phyloP scores from a whole-genome alignment of 2,113 vertebrate genomes.

The Eulemur macaco region DNA sequence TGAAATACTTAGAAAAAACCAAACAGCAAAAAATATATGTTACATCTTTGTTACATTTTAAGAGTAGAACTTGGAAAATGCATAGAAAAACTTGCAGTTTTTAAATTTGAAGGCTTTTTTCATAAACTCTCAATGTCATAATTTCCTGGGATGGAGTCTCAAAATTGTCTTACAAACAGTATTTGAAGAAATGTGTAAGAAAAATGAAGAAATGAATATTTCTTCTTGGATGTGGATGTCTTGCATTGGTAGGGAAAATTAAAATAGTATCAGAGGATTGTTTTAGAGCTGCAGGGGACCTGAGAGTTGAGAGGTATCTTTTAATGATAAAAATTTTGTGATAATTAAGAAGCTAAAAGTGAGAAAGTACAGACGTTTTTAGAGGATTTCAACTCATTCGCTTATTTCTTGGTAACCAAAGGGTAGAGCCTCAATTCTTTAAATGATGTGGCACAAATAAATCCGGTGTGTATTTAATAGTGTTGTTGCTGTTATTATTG shows the following conservation, averaged over 20 bases:
- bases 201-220: background rate
- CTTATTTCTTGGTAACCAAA: conserved; percentile 55
- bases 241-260: background rate
- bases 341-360: background rate
- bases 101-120: background rate
- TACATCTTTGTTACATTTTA: background rate
- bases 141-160: background rate
- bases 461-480: conserved; percentile 63
- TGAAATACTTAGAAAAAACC: background rate
- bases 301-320: background rate
- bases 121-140: background rate
- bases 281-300: background rate
- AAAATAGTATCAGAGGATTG: background rate
- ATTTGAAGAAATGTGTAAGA: background rate
- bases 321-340: background rate
- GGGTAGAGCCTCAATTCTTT: conserved; percentile 10
- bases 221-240: background rate
- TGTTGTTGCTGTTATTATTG: background rate
- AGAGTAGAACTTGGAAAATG: background rate
- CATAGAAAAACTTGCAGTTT: background rate
- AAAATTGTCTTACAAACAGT: background rate
- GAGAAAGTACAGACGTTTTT: background rate
- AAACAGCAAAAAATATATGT: background rate
- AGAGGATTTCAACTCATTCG: conserved; percentile 9
- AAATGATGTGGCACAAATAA: conserved; percentile 63